phyloP scores from a whole-genome alignment of 2,113 vertebrate species.

The Alaudala cheleensis region DNA sequence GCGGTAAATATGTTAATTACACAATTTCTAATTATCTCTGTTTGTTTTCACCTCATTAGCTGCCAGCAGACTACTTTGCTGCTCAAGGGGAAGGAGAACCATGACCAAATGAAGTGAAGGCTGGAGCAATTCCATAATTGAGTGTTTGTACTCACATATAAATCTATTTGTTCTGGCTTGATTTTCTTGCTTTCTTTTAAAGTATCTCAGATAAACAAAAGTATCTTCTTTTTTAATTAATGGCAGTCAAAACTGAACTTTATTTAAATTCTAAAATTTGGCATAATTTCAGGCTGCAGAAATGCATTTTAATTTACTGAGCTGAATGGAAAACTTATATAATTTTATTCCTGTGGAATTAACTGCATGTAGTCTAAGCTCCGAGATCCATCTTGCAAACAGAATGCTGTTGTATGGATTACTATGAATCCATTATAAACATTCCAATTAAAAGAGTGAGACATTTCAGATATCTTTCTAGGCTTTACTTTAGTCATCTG shows the following conservation, averaged over 20 bases:
- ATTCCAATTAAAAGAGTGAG: background rate
- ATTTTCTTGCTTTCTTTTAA: constrained; percentile 5
- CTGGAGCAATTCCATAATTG: constrained; percentile 15
- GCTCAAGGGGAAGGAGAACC: background rate
- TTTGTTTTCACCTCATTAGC: constrained; percentile 50
- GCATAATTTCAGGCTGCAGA: background rate
- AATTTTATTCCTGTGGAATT: background rate
- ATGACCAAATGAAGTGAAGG: constrained; percentile 33
- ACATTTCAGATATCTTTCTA: background rate
- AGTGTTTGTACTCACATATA: background rate
- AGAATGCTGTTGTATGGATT: background rate
- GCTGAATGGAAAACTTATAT: background rate
- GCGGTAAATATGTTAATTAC: constrained; percentile 7
- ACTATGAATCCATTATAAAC: background rate
- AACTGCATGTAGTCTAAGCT: background rate
- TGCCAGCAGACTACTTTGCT: background rate
- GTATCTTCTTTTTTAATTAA: background rate
- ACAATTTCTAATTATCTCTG: background rate
- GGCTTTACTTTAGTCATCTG: background rate
- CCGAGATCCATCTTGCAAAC: background rate
- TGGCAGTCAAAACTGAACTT: background rate
- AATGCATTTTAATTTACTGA: background rate
- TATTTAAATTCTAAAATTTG: background rate
- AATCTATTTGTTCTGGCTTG: constrained; percentile 20
- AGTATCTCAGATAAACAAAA: background rate